Evolutionary conservation across 1,140 invertebrate genomes (phyloP), one percentile per base, ranked within the genome.

Genomic region (Bombus pascuorum): DNA sequence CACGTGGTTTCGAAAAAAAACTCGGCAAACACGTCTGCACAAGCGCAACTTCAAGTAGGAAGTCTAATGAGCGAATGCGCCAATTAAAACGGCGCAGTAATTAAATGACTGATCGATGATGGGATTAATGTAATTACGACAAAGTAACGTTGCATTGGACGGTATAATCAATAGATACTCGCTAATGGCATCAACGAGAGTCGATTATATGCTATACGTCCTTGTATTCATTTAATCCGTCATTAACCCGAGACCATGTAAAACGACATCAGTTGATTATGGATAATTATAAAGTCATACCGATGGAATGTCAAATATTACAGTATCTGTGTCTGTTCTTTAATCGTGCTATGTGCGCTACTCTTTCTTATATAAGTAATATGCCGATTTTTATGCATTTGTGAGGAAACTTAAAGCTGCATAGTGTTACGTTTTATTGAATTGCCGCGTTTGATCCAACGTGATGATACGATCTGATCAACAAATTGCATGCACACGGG

Each of bases 71-170:
- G 86, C 78, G 83, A 90, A 90, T 87, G 89, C 86, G 90, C 90
- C 87, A 92, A 93, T 92, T 93, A 92, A 91, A 93, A 89, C 87
- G 77, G 89, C 53, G 73, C 73, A 62, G 83, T 93, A 92, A 93
- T 93, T 92, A 90, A 91, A 92, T 91, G 88, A 91, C 77, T 87
- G 70, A 90, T 89, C 86, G 86, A 86, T 88, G 88, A 87, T 82
- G 85, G 84, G 86, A 91, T 92, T 89, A 91, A 88, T 86, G 84
- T 90, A 88, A 91, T 92, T 91, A 92, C 86, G 76, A 91, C 62
- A 85, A 89, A 90, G 86, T 91, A 91, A 92, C 89, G 85, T 87
- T 70, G 66, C 80, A 71, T 53, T 70, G 86, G 77, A 83, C 89
- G 83, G 76, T 83, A 86, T 92, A 91, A 92, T 92, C 87, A 91